A percentile compares a stretch with the other conserved stretches of the same genome.
Conservation (phyloP, 2,888 invertebrate genomes). For the Macrophya alboannulata region DNA sequence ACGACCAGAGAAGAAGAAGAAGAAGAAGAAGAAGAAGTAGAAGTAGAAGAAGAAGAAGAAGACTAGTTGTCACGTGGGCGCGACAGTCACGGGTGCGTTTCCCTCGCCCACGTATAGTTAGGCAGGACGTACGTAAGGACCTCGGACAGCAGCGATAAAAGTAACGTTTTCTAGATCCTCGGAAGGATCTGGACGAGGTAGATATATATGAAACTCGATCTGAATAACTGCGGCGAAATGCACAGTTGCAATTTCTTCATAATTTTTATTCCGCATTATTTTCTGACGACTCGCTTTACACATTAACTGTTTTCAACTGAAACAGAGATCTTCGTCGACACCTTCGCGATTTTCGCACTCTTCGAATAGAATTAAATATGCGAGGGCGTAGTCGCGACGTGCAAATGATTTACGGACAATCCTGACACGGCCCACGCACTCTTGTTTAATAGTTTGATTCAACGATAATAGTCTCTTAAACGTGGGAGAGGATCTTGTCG, state of each 20-base stretch:
- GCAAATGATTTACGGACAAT: slow-evolving; percentile 53
- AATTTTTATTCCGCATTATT: background rate
- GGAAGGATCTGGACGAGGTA: background rate
- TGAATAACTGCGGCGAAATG: background rate
- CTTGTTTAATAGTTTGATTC: slow-evolving; percentile 56
- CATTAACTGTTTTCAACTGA: background rate
- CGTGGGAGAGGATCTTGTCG: slow-evolving; percentile 48
- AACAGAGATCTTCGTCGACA: slow-evolving; percentile 37
- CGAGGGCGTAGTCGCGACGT: slow-evolving; percentile 14
- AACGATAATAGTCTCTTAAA: slow-evolving; percentile 39
- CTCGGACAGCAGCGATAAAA: background rate
- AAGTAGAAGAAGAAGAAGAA: slow-evolving; percentile 8
- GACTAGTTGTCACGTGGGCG: slow-evolving; percentile 49
- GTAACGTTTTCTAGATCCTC: background rate
- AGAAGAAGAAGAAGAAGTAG: slow-evolving; percentile 21
- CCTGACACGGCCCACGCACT: slow-evolving; percentile 51
- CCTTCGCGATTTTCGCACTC: slow-evolving; percentile 17
- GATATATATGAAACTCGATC: slow-evolving; percentile 6
- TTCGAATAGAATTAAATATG: background rate
- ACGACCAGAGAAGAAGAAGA: slow-evolving; percentile 1
- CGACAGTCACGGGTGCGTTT: slow-evolving; percentile 38
- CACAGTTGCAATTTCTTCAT: background rate
- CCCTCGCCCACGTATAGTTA: slow-evolving; percentile 29
- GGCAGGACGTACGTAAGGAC: background rate
- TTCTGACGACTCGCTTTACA: no score